Conservation (phyloP, 2,888 invertebrate species). For the Trachelus stipa region DNA sequence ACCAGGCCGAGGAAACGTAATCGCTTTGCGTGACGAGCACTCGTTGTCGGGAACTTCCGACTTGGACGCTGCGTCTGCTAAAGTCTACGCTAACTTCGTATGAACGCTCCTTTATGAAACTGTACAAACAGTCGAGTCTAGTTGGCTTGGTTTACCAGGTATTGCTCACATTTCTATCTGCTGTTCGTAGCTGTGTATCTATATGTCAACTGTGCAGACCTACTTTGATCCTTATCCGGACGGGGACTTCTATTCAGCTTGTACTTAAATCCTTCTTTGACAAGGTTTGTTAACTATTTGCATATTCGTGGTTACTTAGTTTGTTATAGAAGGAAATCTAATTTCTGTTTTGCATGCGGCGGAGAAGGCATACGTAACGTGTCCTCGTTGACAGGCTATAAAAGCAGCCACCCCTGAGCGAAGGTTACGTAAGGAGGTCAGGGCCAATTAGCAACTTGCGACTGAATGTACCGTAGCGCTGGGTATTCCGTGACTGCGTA, state of each 20-base stretch:
- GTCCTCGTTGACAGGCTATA: background rate
- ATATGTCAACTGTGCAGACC: background rate
- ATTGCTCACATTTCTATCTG: background rate
- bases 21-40: background rate
- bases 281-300: background rate
- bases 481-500: background rate
- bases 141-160: background rate
- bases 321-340: background rate
- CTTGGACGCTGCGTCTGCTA: background rate
- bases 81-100: background rate
- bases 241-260: background rate
- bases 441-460: background rate
- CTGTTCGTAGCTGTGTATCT: background rate
- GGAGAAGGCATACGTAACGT: background rate
- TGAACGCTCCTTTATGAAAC: background rate
- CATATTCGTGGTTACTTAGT: background rate
- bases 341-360: background rate
- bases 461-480: background rate
- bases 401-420: background rate
- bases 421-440: background rate
- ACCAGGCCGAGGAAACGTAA: background rate
- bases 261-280: background rate
- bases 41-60: background rate
- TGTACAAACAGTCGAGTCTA: background rate
- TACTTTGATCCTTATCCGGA: background rate